Conservation (phyloP, 1,140 invertebrate genomes). For the Neodiprion lecontei region DNA sequence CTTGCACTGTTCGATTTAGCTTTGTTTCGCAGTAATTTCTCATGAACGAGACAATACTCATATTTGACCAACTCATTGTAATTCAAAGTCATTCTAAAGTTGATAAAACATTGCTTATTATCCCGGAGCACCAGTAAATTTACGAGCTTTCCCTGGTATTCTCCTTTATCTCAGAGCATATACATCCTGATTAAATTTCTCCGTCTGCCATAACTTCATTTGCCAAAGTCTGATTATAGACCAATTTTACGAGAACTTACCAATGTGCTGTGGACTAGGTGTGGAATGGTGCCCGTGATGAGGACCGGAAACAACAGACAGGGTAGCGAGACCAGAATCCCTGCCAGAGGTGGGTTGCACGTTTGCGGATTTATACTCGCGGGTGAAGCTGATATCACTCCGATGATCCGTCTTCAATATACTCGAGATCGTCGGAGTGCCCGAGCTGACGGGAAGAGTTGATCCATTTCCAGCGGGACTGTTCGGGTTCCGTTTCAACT, state of each 20-base stretch:
- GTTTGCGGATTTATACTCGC: conserved; percentile 59
- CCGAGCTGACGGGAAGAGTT: conserved; percentile 49
- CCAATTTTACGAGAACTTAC: conserved; percentile 48
- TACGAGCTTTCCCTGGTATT: no score
- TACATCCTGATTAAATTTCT: no score
- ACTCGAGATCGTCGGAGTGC: conserved; percentile 71
- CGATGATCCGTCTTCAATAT: conserved; percentile 67
- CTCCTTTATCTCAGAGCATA: no score
- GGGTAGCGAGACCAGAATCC: conserved; percentile 67
- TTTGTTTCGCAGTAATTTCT: no score
- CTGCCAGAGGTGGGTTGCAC: conserved; percentile 54
- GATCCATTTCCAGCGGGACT: conserved; percentile 52
- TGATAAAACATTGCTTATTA: no score
- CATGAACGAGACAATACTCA: no score
- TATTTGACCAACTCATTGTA: no score
- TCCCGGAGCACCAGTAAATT: no score
- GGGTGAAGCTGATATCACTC: conserved; percentile 63
- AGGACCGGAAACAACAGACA: conserved; percentile 69
- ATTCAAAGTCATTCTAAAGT: no score
- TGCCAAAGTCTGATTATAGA: background rate
- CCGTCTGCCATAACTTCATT: no score
- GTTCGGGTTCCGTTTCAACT: conserved; percentile 70
- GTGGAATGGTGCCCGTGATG: conserved; percentile 54
- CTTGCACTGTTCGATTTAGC: no score
- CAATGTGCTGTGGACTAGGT: conserved; percentile 55